These are phyloP conservation scores for Plagodis dolabraria DNA, from an alignment of 2,888 invertebrate species.

Conservation along the genomic window DNA sequence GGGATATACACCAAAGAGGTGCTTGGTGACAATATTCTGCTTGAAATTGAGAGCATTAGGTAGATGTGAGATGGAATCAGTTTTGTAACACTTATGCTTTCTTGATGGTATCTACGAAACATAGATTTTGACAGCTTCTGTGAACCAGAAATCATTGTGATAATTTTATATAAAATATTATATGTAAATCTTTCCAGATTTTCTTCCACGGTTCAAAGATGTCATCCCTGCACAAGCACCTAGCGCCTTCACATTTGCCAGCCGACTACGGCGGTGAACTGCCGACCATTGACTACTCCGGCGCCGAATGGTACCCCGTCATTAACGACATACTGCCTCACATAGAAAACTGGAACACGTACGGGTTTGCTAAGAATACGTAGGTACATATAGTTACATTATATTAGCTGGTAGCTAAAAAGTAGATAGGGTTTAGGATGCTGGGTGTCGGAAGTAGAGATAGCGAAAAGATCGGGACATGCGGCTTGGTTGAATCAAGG, in stretches of 20 bases:
- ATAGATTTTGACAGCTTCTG: no score
- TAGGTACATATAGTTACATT: slow-evolving; percentile 38
- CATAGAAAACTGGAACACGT: slow-evolving; percentile 88
- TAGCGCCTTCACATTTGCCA: slow-evolving; percentile 88
- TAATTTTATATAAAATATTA: no score
- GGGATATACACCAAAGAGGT: no score
- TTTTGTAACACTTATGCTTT: no score
- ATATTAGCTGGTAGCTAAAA: neutral
- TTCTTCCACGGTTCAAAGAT: slow-evolving; percentile 94
- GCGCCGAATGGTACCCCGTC: slow-evolving; percentile 91
- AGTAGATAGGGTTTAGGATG: neutral
- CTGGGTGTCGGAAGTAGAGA: neutral
- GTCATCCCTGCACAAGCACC: slow-evolving; percentile 89
- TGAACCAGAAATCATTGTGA: no score
- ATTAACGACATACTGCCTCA: slow-evolving; percentile 87
- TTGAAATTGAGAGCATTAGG: no score
- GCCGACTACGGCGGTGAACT: slow-evolving; percentile 90
- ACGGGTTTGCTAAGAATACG: slow-evolving; percentile 86
- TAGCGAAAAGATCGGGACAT: no score
- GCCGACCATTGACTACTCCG: slow-evolving; percentile 90
- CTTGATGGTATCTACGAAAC: no score
- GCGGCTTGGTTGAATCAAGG: no score
- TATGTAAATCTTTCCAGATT: slow-evolving; percentile 81
- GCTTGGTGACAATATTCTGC: no score
- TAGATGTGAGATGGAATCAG: no score